Evolutionary conservation across 1,140 invertebrate genomes (phyloP).

Genomic region (Lordiphosa stackelbergi): DNA sequence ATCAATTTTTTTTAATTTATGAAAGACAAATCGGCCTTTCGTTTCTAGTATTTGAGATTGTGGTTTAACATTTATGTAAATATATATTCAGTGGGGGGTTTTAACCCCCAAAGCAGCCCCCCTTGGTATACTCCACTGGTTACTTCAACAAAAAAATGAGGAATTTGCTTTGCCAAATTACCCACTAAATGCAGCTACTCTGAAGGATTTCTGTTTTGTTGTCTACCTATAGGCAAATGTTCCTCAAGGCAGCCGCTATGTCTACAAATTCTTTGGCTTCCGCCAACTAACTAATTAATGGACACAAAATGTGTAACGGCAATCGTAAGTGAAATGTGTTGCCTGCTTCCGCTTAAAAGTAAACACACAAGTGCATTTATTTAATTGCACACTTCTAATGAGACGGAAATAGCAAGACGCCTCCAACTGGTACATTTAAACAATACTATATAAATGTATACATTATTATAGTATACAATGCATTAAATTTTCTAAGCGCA

Average conservation of each 20-base stretch:
- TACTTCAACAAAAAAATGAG: not conserved
- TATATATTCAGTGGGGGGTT: too few relatives aligned
- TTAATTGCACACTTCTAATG: conserved; percentile 58
- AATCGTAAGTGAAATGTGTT: conserved; percentile 13
- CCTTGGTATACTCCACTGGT: too few relatives aligned
- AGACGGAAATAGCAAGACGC: conserved; percentile 41
- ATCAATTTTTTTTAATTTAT: too few relatives aligned
- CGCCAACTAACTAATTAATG: conserved; percentile 34
- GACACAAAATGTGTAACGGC: conserved; percentile 14
- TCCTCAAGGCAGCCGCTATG: conserved; percentile 4
- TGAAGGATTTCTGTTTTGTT: not conserved
- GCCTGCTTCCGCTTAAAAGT: conserved; percentile 9
- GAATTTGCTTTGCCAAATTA: not conserved
- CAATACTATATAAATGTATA: too few relatives aligned
- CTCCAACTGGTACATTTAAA: too few relatives aligned
- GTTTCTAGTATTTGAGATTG: too few relatives aligned
- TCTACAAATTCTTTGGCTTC: conserved; percentile 14
- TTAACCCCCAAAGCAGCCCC: too few relatives aligned
- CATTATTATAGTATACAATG: too few relatives aligned
- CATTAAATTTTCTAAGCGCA: conserved; percentile 18
- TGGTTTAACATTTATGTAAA: too few relatives aligned
- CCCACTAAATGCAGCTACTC: not conserved
- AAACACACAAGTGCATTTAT: conserved; percentile 40
- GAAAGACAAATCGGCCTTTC: too few relatives aligned
- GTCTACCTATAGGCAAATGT: not conserved